Base-by-base conservation (phyloP, 2,113 vertebrate species). In the Dunckerocampus dactyliophorus region DNA sequence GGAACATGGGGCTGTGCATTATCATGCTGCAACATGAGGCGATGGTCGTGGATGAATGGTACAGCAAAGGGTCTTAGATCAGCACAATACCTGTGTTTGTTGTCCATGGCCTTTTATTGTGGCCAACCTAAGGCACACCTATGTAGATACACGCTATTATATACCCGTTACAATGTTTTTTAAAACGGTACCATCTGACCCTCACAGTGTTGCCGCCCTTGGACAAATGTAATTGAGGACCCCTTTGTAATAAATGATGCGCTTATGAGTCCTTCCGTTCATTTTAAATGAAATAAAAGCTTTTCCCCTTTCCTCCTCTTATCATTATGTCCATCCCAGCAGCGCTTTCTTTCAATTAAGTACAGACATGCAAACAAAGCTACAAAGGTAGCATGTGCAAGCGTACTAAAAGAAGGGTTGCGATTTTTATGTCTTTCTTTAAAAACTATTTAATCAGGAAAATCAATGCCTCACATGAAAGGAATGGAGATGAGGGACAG, bases 381-480 rank as follows among this genome's bases (percentile, higher is more conserved):
- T 77, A 79, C 81, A 88, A 84, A 86, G 84, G 75, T 83, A 83
- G 57, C 77, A 85, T 72, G 81, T 47, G 3, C 87, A 89, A 89
- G 79, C 82, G 82, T 65, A 85, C 87, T 88, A 87, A 76, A 54
- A 49, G 71, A 81, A 72, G 79, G 86, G 78, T 5, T 2, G 39
- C 13, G 12, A 43, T 43, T 80, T 79, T 84, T 88, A 88, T 82
- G 76, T 84, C 88, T 89, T 81, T 88, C 84, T 79, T 89, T 81
- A 85, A 88, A 88, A 89, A 87, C 80, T 84, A 87, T 87, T 85
- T 90, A 90, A 91, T 89, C 87, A 89, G 87, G 81, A 83, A 88
- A 90, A 90, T 89, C 87, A 88, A 87, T 75, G 81, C 74, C 82
- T 77, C 55, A 88, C 86, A 89, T 91, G 86, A 90, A 90, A 90